A percentile compares a stretch with the other conserved stretches of the same genome.
Conservation (phyloP, 2,888 invertebrate species). For the Anorthoa munda region DNA sequence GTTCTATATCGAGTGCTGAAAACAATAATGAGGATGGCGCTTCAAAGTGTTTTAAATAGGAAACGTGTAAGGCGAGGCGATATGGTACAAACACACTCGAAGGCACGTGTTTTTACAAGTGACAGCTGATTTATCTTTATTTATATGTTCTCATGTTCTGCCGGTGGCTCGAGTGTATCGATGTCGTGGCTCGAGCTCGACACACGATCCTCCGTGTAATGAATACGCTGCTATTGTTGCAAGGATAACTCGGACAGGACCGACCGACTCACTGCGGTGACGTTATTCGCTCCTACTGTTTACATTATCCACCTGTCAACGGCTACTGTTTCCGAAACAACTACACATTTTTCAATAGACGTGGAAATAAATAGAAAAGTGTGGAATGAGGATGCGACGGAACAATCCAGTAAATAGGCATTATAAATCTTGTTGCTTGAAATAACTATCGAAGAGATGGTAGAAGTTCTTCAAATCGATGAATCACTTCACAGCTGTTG, state of each 20-base stretch:
- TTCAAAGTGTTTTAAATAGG: slow-evolving; percentile 26
- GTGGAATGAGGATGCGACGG: slow-evolving; percentile 13
- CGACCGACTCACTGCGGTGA: slow-evolving; percentile 39
- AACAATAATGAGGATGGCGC: slow-evolving; percentile 28
- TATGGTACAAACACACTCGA: slow-evolving; percentile 31
- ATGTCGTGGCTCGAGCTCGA: slow-evolving; percentile 72
- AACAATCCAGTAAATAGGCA: slow-evolving; percentile 12
- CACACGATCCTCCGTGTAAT: slow-evolving; percentile 79
- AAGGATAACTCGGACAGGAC: slow-evolving; percentile 72
- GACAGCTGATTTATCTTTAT: slow-evolving; percentile 66
- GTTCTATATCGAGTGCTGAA: slow-evolving; percentile 16
- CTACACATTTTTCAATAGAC: slow-evolving; percentile 11
- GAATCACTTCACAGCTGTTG: slow-evolving; percentile 46
- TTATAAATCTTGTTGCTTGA: slow-evolving; percentile 41
- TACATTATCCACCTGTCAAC: slow-evolving; percentile 41
- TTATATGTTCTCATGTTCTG: slow-evolving; percentile 52
- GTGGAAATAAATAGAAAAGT: slow-evolving; percentile 17
- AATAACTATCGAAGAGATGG: slow-evolving; percentile 41
- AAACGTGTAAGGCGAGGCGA: slow-evolving; percentile 19
- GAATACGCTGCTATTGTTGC: slow-evolving; percentile 80
- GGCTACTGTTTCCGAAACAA: slow-evolving; percentile 45
- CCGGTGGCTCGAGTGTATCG: slow-evolving; percentile 62
- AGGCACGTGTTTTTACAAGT: slow-evolving; percentile 61
- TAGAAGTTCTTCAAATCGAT: slow-evolving; percentile 38
- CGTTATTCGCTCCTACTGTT: slow-evolving; percentile 34